phyloP scores from a whole-genome alignment of 1,140 invertebrate species.

The Macrotrachela quadricornifera region DNA sequence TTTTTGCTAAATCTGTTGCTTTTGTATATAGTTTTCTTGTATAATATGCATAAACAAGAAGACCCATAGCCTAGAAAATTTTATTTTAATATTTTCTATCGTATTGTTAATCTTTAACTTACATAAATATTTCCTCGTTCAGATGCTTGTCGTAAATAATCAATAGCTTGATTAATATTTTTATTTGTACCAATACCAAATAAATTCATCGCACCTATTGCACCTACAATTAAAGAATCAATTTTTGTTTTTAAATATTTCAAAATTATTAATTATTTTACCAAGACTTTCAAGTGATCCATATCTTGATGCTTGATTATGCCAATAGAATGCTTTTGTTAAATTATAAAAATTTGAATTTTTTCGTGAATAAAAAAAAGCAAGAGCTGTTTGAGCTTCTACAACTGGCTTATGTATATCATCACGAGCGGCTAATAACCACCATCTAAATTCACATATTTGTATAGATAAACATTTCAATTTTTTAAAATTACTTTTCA shows the following conservation, averaged over 20 bases:
- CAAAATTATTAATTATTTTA: too few species aligned
- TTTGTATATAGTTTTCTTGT: conserved; percentile 26
- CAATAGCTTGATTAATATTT: conserved; percentile 18
- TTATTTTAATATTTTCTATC: too few species aligned
- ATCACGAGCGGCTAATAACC: conserved; percentile 27
- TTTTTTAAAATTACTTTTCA: conserved; percentile 14
- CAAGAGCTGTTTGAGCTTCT: conserved; percentile 25
- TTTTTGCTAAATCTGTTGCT: conserved; percentile 22
- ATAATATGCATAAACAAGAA: conserved; percentile 25
- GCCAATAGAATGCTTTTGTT: conserved; percentile 29
- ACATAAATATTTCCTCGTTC: conserved; percentile 29
- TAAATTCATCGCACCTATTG: conserved; percentile 28
- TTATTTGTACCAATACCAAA: conserved; percentile 23
- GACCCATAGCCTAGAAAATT: conserved; percentile 17
- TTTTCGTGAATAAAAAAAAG: conserved; percentile 26
- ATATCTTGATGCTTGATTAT: conserved; percentile 30
- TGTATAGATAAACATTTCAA: neutral
- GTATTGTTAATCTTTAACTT: too few species aligned
- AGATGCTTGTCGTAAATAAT: conserved; percentile 24
- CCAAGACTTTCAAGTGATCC: conserved; percentile 25
- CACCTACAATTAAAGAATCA: conserved; percentile 14
- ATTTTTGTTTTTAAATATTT: neutral
- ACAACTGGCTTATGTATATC: conserved; percentile 23
- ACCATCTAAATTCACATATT: conserved; percentile 11
- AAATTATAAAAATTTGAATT: conserved; percentile 16